A percentile compares a stretch with the other conserved stretches of the same genome.
Conservation (phyloP, 2,113 vertebrate genomes). For the Nyctereutes procyonoides region DNA sequence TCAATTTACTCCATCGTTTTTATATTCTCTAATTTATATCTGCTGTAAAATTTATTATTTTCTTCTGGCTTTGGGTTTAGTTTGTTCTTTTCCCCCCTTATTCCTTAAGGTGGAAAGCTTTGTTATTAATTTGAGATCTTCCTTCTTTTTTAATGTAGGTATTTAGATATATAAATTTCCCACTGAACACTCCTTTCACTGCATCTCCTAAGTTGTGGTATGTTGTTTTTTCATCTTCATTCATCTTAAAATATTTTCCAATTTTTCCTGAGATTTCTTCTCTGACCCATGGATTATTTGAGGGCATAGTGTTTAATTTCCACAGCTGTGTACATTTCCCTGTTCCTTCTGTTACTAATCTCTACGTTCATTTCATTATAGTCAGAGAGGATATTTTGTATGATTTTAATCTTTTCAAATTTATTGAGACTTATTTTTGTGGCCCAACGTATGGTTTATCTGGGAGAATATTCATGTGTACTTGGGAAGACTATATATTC, state of each 20-base stretch:
- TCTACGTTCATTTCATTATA: not conserved
- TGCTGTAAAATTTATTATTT: not conserved
- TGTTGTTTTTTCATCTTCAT: constrained; percentile 12
- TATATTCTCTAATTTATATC: not conserved
- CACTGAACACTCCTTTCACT: not conserved
- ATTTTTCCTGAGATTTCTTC: not conserved
- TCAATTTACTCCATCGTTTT: not conserved
- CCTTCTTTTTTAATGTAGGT: not conserved
- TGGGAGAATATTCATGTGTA: not conserved
- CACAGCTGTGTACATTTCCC: not conserved
- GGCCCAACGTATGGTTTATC: not conserved
- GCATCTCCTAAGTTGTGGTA: not conserved
- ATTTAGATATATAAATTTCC: not conserved
- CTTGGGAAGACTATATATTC: not conserved
- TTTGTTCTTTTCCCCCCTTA: not conserved
- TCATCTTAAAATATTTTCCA: not conserved
- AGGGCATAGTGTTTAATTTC: not conserved
- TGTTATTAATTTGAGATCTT: not conserved
- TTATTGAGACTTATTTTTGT: not conserved
- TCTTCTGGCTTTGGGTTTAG: not conserved
- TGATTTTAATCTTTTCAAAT: not conserved
- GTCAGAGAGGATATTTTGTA: not conserved
- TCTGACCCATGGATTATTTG: not conserved
- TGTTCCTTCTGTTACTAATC: not conserved
- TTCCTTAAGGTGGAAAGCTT: not conserved